Percentiles rank a stretch among this genome's conserved stretches.
phyloP scores from a whole-genome alignment of 1,140 invertebrate species.

The Drosophila mauritiana region DNA sequence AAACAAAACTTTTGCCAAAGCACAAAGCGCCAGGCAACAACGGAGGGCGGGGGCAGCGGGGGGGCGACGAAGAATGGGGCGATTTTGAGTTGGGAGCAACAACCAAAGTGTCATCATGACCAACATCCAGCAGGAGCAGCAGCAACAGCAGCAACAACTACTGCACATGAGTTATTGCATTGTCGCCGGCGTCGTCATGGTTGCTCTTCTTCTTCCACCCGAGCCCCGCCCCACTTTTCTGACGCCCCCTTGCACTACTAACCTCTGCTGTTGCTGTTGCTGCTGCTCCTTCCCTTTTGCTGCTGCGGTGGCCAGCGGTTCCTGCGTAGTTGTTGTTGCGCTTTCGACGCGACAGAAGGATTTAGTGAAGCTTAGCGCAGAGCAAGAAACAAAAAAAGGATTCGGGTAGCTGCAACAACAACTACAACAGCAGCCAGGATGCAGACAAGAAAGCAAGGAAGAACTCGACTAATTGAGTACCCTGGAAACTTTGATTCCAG shows the following conservation, averaged over 20 bases:
- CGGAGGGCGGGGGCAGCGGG: neutral
- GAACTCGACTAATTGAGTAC: constrained; percentile 23
- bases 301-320: constrained; percentile 41
- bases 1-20: constrained; percentile 72
- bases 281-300: constrained; percentile 1
- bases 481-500: neutral
- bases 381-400: constrained; percentile 42
- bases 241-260: constrained; percentile 24
- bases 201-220: constrained; percentile 30
- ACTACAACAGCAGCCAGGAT: constrained; percentile 8
- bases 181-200: constrained; percentile 60
- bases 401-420: constrained; percentile 18
- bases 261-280: constrained; percentile 11
- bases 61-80: neutral
- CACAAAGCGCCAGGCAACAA: constrained; percentile 31
- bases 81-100: constrained; percentile 42
- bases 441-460: constrained; percentile 22
- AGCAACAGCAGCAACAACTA: constrained; percentile 42
- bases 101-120: constrained; percentile 73
- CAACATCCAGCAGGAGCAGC: constrained; percentile 38
- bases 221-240: neutral
- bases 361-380: constrained; percentile 69
- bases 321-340: constrained; percentile 30
- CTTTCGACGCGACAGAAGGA: constrained; percentile 68
- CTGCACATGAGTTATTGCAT: constrained; percentile 74